Conservation (phyloP, 2,888 invertebrate species). For the Gymnosoma rotundatum region DNA sequence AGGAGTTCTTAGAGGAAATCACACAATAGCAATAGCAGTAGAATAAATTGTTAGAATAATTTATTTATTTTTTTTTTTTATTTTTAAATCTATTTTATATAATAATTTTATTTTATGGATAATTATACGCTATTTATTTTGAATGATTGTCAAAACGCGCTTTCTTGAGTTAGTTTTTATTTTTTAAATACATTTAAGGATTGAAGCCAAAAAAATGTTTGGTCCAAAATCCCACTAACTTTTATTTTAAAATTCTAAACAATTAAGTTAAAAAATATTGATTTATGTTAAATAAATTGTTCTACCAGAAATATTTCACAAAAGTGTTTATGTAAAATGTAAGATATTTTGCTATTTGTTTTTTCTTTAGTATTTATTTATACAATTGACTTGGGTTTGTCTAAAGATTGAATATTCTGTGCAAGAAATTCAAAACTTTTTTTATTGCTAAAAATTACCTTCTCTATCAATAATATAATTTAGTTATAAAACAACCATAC, state of each 20-base stretch:
- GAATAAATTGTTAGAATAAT: slow-evolving; percentile 18
- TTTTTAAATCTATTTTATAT: slow-evolving; percentile 31
- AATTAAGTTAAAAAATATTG: slow-evolving; percentile 17
- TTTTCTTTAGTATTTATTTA: slow-evolving; percentile 22
- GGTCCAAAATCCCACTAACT: slow-evolving; percentile 54
- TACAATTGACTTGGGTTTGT: slow-evolving; percentile 66
- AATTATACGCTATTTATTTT: slow-evolving; percentile 77
- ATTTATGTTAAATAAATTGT: slow-evolving; percentile 24
- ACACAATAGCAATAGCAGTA: slow-evolving; percentile 43
- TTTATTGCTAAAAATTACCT: slow-evolving; percentile 62
- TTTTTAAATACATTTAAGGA: slow-evolving; percentile 40
- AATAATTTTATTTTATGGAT: slow-evolving; percentile 36
- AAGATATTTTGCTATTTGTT: slow-evolving; percentile 21
- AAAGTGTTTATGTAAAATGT: slow-evolving; percentile 55
- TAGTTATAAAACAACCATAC: slow-evolving; percentile 62
- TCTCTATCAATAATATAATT: slow-evolving; percentile 21
- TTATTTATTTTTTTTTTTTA: slow-evolving; percentile 1
- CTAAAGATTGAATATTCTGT: slow-evolving; percentile 8
- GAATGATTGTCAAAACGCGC: slow-evolving; percentile 83
- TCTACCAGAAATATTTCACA: slow-evolving; percentile 70
- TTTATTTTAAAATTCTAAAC: slow-evolving; percentile 32
- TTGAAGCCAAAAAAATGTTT: slow-evolving; percentile 9
- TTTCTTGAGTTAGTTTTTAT: slow-evolving; percentile 78
- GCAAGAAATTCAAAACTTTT: slow-evolving; percentile 26
- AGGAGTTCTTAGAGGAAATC: neutral